Conservation (phyloP, 1,140 invertebrate genomes). For the Belonocnema kinseyi region DNA sequence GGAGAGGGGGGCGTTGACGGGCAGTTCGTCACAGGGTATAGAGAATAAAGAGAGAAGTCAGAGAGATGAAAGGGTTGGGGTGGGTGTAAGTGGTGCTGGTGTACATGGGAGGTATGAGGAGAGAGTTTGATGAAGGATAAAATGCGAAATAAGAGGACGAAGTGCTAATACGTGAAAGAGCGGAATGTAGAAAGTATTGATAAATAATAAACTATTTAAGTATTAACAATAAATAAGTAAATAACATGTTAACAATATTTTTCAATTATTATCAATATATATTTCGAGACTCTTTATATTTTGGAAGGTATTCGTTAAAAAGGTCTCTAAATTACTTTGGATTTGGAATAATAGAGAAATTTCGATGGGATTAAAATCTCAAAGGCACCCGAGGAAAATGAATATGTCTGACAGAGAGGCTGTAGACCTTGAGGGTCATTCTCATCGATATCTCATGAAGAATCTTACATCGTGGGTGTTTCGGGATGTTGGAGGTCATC, state of each 20-base stretch:
- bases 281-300: not conserved
- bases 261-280: not conserved
- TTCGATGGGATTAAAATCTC: slow-evolving; percentile 17
- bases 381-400: slow-evolving; percentile 31
- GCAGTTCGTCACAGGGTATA: too few species aligned
- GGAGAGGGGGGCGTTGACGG: too few species aligned
- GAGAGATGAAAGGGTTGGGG: too few species aligned
- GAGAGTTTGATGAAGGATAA: too few species aligned
- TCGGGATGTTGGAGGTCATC: slow-evolving; percentile 1
- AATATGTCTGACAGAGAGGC: slow-evolving; percentile 29
- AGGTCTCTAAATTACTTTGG: not conserved
- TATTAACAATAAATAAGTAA: too few species aligned
- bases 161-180: too few species aligned
- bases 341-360: slow-evolving; percentile 9
- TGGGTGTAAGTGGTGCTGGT: too few species aligned
- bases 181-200: too few species aligned
- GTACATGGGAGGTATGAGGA: too few species aligned
- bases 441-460: not conserved
- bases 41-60: too few species aligned
- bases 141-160: too few species aligned
- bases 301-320: not conserved
- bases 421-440: not conserved
- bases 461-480: slow-evolving; percentile 34
- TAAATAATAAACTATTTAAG: too few species aligned
- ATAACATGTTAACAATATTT: not conserved